Evolutionary conservation across 2,888 invertebrate genomes (phyloP), one percentile per base, ranked within the genome.

Genomic region (Eupithecia centaureata): DNA sequence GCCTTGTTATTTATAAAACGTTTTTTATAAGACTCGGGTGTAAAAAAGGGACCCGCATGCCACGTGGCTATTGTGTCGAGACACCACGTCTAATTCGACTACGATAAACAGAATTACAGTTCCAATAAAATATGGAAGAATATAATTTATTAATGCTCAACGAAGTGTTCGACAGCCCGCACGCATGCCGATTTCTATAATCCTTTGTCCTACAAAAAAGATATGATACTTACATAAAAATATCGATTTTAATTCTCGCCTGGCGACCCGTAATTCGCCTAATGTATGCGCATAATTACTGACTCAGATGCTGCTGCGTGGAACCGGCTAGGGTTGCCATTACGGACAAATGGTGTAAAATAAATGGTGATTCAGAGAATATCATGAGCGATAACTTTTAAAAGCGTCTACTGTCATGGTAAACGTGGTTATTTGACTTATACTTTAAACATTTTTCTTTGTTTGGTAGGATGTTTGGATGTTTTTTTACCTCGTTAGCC

Each of bases 201-300:
- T 57, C 32, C 30, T 59, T 10, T 52, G 42, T 54, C 57, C 51
- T 22, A 66, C 5, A 47, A 8, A 47, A 47, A 22, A 47, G 3
- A 1, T 1, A 47, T 59, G 38, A 61, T 61, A 38, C 56, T 47
- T 38, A 57, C 57, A 67, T 73, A 76, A 66, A 77, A 77, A 72
- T 73, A 75, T 76, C 69, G 73, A 72, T 78, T 71, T 73, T 77
- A 76, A 75, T 76, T 71, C 71, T 72, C 69, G 72, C 66, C 65
- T 71, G 72, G 73, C 74, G 76, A 75, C 75, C 76, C 73, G 79
- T 77, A 75, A 73, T 71, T 70, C 68, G 72, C 65, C 72, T 80
- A 80, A 84, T 81, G 58, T 82, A 86, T 86, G 85, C 82, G 82
- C 83, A 86, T 86, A 84, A 81, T 84, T 81, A 80, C 71, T 73